A percentile compares a stretch with the other conserved stretches of the same genome.
These are phyloP conservation scores for Sebastes umbrosus DNA, from an alignment of 2,797 vertebrate species.

Conservation along the genomic window DNA sequence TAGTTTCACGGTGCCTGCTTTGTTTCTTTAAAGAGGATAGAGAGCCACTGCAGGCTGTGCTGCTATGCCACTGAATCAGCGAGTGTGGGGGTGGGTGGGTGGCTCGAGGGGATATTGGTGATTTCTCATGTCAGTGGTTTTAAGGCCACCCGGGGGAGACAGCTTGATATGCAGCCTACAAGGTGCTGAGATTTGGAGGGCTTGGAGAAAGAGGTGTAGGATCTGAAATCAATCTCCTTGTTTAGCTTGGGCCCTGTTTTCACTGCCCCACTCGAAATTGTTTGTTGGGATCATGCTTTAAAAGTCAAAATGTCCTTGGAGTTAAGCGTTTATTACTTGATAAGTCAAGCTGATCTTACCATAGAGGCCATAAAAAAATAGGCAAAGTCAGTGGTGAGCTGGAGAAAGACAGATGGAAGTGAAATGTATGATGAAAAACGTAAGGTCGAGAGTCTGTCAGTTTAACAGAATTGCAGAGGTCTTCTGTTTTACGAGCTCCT, in stretches of 20 bases:
- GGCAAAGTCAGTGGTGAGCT: neutral
- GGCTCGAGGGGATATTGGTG: constrained; percentile 40
- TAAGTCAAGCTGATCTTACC: constrained; percentile 12
- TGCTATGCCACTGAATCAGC: constrained; percentile 30
- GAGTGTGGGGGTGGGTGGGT: neutral
- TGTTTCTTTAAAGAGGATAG: constrained; percentile 57
- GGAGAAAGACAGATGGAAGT: neutral
- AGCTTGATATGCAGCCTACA: constrained; percentile 49
- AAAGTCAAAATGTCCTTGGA: constrained; percentile 26
- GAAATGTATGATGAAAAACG: neutral
- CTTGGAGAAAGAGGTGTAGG: constrained; percentile 4
- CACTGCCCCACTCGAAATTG: constrained; percentile 11
- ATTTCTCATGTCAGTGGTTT: constrained; percentile 72
- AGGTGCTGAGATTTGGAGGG: constrained; percentile 45
- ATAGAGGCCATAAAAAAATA: neutral
- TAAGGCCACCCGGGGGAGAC: constrained; percentile 58
- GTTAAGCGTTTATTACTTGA: constrained; percentile 19
- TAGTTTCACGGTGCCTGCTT: constrained; percentile 54
- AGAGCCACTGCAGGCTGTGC: constrained; percentile 13
- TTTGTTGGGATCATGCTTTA: constrained; percentile 19
- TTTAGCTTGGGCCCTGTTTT: constrained; percentile 14
- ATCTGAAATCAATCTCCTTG: constrained; percentile 55
- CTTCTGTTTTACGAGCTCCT: neutral
- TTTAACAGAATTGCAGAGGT: neutral
- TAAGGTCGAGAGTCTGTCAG: neutral